phyloP scores from a whole-genome alignment of 2,888 invertebrate genomes.

The Pyralis farinalis region DNA sequence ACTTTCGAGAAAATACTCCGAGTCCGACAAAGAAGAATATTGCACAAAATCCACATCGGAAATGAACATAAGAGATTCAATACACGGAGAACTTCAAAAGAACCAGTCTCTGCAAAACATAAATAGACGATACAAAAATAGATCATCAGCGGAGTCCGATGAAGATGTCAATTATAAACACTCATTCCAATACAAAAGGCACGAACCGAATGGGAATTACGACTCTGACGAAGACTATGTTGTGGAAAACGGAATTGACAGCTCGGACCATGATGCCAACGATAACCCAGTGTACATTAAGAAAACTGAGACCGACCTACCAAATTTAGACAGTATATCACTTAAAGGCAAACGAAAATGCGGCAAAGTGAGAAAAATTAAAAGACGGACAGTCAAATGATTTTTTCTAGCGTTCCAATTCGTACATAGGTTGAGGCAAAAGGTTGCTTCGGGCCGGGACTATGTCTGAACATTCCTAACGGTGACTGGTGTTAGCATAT shows the following conservation, averaged over 20 bases:
- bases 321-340: constrained; percentile 62
- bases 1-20: constrained; percentile 49
- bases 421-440: constrained; percentile 58
- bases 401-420: constrained; percentile 68
- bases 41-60: constrained; percentile 64
- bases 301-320: constrained; percentile 46
- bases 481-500: constrained; percentile 54
- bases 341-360: constrained; percentile 50
- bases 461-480: constrained; percentile 54
- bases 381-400: constrained; percentile 72
- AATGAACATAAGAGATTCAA: constrained; percentile 49
- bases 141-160: constrained; percentile 51
- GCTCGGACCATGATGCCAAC: constrained; percentile 63
- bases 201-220: constrained; percentile 60
- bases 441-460: constrained; percentile 27
- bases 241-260: constrained; percentile 64
- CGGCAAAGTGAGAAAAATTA: constrained; percentile 59
- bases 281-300: constrained; percentile 45
- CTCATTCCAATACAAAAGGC: constrained; percentile 41
- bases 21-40: constrained; percentile 69
- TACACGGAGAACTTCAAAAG: constrained; percentile 58
- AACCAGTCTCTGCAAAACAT: constrained; percentile 73
- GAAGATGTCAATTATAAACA: constrained; percentile 51
- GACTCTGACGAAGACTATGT: constrained; percentile 52
- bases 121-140: constrained; percentile 40